Conservation (phyloP, 2,797 vertebrate genomes). For the Luscinia luscinia region DNA sequence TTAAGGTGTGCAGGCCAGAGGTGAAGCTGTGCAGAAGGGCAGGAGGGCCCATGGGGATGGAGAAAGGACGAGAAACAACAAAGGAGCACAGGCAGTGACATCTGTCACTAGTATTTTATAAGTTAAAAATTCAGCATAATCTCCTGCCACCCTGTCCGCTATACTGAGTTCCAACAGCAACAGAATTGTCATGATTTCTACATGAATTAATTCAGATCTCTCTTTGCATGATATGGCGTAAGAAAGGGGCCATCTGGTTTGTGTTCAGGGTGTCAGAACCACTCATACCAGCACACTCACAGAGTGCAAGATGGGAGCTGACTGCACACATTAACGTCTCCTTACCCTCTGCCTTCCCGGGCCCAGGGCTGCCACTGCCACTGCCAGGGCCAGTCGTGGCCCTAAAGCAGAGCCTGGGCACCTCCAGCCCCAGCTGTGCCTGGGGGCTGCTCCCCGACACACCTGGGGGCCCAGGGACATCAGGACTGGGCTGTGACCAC, state of each 20-base stretch:
- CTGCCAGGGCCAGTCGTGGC: neutral
- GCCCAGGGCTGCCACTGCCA: neutral
- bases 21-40: neutral
- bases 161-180: constrained; percentile 59
- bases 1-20: neutral
- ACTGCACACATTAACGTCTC: constrained; percentile 59
- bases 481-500: no score
- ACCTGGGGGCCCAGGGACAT: no score
- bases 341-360: constrained; percentile 44
- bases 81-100: constrained; percentile 43
- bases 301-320: constrained; percentile 51
- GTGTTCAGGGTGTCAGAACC: constrained; percentile 72
- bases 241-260: constrained; percentile 74
- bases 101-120: constrained; percentile 52
- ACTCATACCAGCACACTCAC: constrained; percentile 63
- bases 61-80: constrained; percentile 24
- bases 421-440: neutral
- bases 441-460: no score
- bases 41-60: neutral
- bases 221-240: constrained; percentile 67
- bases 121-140: constrained; percentile 65
- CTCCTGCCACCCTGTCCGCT: constrained; percentile 61
- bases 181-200: constrained; percentile 65
- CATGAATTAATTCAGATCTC: constrained; percentile 71
- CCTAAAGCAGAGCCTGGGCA: neutral